Evolutionary conservation across 2,113 vertebrate genomes (phyloP), one percentile per base, ranked within the genome.

Genomic region (Lipophrys pholis): DNA sequence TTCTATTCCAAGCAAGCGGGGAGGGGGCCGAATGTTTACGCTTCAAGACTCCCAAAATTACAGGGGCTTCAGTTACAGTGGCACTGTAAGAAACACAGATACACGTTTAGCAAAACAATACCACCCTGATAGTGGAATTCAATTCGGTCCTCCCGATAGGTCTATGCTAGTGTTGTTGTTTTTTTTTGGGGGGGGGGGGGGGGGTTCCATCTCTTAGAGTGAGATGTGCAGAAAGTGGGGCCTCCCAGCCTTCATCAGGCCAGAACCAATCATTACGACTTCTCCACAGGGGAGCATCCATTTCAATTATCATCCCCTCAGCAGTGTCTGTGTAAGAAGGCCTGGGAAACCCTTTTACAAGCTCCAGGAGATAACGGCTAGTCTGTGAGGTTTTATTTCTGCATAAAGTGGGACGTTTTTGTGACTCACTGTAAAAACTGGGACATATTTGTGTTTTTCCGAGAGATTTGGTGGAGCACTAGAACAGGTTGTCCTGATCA

Each of bases 231-330:
- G 40, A 81, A 78, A 84, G 43, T 8, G 12, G 55, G 58, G 52
- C 56, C 60, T 46, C 59, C 61, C 61, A 69, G 46, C 68, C 73
- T 79, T 85, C 78, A 82, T 78, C 45, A 61, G 73, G 54, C 80
- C 78, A 86, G 73, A 88, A 88, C 79, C 70, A 85, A 86, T 85
- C 83, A 77, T 83, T 78, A 86, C 86, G 90, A 85, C 87, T 89
- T 81, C 84, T 81, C 90, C 67, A 65, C 80, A 82, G 85, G 89
- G 70, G 63, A 69, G 81, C 84, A 71, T 84, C 70, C 73, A 72
- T 64, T 78, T 76, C 77, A 75, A 78, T 87, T 87, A 91, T 71
- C 69, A 57, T 80, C 73, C 69, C 64, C 50, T 68, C 69, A 64
- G 61, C 67, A 55, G 78, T 21, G 63, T 78, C 55, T 68, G 58